Evolutionary conservation across 2,888 invertebrate genomes (phyloP).

Genomic region (Hartigia nigra): DNA sequence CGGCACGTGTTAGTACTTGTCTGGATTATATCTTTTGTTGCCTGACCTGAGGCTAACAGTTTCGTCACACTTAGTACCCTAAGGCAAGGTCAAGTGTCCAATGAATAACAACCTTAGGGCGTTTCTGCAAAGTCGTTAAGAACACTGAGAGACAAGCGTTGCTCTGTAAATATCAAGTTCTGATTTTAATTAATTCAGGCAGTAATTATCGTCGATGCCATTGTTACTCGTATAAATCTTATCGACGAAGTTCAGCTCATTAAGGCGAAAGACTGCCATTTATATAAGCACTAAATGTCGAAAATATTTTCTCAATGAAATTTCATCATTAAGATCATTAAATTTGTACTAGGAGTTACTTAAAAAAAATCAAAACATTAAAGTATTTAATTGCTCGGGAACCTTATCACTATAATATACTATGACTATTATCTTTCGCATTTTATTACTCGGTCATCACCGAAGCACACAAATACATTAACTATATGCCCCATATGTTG

Average conservation of each 20-base stretch:
- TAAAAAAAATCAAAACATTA: not conserved
- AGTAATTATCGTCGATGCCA: not conserved
- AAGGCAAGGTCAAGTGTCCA: not conserved
- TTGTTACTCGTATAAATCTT: not conserved
- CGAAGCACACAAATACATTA: not conserved
- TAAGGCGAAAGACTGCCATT: not conserved
- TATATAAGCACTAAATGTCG: not conserved
- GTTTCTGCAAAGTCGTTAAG: not conserved
- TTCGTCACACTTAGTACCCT: not conserved
- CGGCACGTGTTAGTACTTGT: not conserved
- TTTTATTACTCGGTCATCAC: not conserved
- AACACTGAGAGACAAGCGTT: not conserved
- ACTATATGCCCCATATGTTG: not conserved
- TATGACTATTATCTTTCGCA: no score
- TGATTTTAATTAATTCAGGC: not conserved
- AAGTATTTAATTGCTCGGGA: not conserved
- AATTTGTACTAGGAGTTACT: not conserved
- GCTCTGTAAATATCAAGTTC: not conserved
- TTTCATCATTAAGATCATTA: not conserved
- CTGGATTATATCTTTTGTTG: not conserved
- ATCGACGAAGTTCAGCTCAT: not conserved
- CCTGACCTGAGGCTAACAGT: not conserved
- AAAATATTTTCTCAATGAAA: not conserved
- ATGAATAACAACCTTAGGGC: not conserved
- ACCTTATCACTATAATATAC: no score